These are phyloP conservation scores for Xylota segnis DNA, from an alignment of 2,888 invertebrate species.

Conservation along the genomic window DNA sequence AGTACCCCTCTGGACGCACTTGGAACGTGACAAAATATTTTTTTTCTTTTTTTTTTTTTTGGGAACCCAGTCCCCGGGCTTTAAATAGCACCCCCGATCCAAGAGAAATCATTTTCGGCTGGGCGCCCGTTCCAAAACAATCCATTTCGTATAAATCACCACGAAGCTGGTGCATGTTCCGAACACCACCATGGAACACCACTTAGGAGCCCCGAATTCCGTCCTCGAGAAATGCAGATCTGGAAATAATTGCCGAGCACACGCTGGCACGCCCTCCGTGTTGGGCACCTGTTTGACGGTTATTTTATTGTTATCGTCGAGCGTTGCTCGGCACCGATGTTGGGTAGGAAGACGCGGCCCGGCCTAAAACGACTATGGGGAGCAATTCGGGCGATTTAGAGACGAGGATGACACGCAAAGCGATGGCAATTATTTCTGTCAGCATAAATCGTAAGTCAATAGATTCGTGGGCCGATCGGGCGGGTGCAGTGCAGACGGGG, in stretches of 20 bases:
- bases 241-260: slow-evolving; percentile 68
- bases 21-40: slow-evolving; percentile 76
- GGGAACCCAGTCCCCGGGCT: slow-evolving; percentile 28
- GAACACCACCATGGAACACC: slow-evolving; percentile 40
- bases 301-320: slow-evolving; percentile 74
- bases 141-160: slow-evolving; percentile 75
- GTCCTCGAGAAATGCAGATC: slow-evolving; percentile 25
- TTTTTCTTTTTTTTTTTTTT: slow-evolving; percentile 16
- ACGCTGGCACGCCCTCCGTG: slow-evolving; percentile 52
- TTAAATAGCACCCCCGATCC: slow-evolving; percentile 49
- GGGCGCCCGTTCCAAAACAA: slow-evolving; percentile 46
- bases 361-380: slow-evolving; percentile 57
- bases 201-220: slow-evolving; percentile 34
- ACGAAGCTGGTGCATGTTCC: slow-evolving; percentile 66
- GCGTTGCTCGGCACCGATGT: slow-evolving; percentile 30
- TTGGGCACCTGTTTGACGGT: slow-evolving; percentile 76
- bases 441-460: slow-evolving; percentile 76
- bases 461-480: background rate
- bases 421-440: slow-evolving; percentile 76
- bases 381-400: slow-evolving; percentile 66
- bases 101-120: slow-evolving; percentile 17
- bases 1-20: slow-evolving; percentile 51
- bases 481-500: slow-evolving; percentile 13
- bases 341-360: background rate
- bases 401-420: slow-evolving; percentile 63